Conservation (phyloP, 1,140 invertebrate species). For the Sarcophaga peregrina region DNA sequence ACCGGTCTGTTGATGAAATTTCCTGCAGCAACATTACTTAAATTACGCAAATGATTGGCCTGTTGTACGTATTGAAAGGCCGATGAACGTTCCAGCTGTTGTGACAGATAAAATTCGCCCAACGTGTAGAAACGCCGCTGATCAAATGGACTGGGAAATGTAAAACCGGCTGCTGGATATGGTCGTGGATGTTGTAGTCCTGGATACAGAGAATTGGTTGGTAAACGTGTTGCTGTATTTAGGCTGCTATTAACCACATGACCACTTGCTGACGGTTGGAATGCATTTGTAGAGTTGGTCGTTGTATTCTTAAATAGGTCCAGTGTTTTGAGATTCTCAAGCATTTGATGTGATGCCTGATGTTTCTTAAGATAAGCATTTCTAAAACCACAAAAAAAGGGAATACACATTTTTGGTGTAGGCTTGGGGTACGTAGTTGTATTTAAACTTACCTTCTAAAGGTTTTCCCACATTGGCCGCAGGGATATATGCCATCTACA, state of each 20-base stretch:
- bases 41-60: conserved; percentile 58
- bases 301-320: conserved; percentile 55
- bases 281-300: not conserved
- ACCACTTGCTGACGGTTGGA: conserved; percentile 2
- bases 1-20: conserved; percentile 48
- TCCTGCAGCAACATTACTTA: conserved; percentile 56
- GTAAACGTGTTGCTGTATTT: conserved; percentile 43
- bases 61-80: conserved; percentile 65
- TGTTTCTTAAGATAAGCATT: conserved; percentile 85
- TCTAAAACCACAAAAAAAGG: conserved; percentile 57
- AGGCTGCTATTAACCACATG: conserved; percentile 43
- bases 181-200: conserved; percentile 25
- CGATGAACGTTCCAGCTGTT: conserved; percentile 62
- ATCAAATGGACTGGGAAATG: conserved; percentile 56
- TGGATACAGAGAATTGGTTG: conserved; percentile 42
- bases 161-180: conserved; percentile 49
- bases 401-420: not conserved
- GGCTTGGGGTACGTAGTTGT: not conserved
- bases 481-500: conserved; percentile 72
- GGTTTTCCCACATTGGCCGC: conserved; percentile 82
- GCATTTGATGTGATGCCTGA: conserved; percentile 65
- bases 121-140: conserved; percentile 62
- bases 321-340: conserved; percentile 58
- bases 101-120: conserved; percentile 61
- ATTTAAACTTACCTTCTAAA: conserved; percentile 71